These are phyloP conservation scores for Edolisoma coerulescens DNA, from an alignment of 2,113 vertebrate species.

Conservation along the genomic window DNA sequence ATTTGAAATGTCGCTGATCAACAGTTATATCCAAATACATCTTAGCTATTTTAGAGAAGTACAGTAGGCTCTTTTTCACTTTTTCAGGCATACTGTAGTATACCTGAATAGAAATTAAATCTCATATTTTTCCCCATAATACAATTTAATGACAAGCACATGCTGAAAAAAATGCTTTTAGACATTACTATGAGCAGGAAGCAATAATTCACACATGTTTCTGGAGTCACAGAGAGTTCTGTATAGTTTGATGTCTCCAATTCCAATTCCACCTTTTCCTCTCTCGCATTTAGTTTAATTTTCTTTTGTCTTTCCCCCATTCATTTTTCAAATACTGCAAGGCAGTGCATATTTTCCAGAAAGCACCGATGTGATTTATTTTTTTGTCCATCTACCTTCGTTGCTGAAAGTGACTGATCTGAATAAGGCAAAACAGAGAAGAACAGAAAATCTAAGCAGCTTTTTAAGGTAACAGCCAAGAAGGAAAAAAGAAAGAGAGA, in stretches of 20 bases:
- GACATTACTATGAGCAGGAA: not conserved
- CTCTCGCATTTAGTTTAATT: constrained; percentile 15
- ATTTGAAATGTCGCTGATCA: not conserved
- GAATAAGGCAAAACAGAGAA: constrained; percentile 3
- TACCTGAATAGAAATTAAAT: not conserved
- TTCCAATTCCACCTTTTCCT: not conserved
- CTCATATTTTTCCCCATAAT: not conserved
- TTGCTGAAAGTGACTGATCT: constrained; percentile 28
- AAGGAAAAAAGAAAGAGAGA: fast-evolving
- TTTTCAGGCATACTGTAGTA: not conserved
- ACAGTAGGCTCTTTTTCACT: not conserved
- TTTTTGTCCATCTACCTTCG: not conserved
- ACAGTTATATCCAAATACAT: not conserved
- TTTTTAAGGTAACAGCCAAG: not conserved
- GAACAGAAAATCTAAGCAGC: not conserved
- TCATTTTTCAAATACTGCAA: constrained; percentile 37
- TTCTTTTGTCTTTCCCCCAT: constrained; percentile 18
- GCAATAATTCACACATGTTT: not conserved
- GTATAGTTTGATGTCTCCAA: not conserved
- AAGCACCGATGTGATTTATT: not conserved
- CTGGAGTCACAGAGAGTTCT: not conserved
- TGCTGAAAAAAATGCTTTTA: not conserved
- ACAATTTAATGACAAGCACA: not conserved
- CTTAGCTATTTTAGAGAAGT: not conserved
- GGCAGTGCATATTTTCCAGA: not conserved